These are phyloP conservation scores for Acanthurus lineatus DNA, from an alignment of 2,797 vertebrate genomes.

Conservation along the genomic window DNA sequence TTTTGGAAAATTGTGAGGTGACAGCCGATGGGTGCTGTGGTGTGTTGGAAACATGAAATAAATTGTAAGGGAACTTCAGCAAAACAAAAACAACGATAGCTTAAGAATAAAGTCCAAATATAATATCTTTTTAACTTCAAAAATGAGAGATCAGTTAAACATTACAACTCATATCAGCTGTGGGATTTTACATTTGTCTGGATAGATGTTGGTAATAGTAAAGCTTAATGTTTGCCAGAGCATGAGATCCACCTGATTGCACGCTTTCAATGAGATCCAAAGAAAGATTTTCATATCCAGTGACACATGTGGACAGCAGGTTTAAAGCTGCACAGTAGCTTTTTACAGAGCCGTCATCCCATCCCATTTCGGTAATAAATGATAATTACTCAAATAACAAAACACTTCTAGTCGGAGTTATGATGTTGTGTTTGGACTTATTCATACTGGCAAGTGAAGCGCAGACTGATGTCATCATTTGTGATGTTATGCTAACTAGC, in stretches of 20 bases:
- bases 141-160: slow-evolving; percentile 15
- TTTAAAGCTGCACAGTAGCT: slow-evolving; percentile 5
- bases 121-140: background rate
- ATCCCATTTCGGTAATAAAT: slow-evolving; percentile 13
- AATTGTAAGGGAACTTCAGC: slow-evolving; percentile 15
- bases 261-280: background rate
- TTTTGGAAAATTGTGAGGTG: slow-evolving; percentile 31
- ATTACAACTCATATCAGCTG: slow-evolving; percentile 12
- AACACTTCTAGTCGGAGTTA: slow-evolving; percentile 5
- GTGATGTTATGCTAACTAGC: slow-evolving; percentile 43
- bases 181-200: slow-evolving; percentile 34
- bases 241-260: background rate
- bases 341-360: background rate
- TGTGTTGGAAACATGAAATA: slow-evolving; percentile 31
- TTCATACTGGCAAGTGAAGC: slow-evolving; percentile 10
- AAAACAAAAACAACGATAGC: slow-evolving; percentile 23
- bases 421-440: slow-evolving; percentile 30
- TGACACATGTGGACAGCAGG: slow-evolving; percentile 1
- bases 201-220: slow-evolving; percentile 10
- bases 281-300: background rate
- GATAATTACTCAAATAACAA: background rate
- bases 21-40: background rate
- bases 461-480: slow-evolving; percentile 30
- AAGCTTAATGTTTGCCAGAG: slow-evolving; percentile 17
- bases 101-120: background rate